Percentiles rank a stretch among this genome's conserved stretches.
phyloP scores from a whole-genome alignment of 2,113 vertebrate species.

The Dryoscopus gambensis region DNA sequence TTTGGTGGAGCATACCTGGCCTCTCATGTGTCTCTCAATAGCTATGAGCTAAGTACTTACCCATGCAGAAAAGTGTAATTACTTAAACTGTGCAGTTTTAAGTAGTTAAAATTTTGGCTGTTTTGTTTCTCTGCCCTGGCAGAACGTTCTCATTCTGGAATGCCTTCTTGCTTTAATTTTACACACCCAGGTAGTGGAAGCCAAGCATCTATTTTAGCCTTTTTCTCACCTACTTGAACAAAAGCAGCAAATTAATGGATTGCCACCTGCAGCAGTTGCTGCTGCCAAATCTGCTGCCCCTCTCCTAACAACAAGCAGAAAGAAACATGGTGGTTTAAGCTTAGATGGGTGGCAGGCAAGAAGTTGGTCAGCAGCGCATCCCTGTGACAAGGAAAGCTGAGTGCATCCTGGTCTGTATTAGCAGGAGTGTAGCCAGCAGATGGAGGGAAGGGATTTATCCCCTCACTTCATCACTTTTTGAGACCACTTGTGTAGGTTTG shows the following conservation, averaged over 20 bases:
- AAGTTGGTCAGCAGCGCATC: background rate
- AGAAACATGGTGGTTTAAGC: background rate
- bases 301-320: background rate
- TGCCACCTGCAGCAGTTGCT: background rate
- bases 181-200: background rate
- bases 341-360: background rate
- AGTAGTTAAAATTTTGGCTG: background rate
- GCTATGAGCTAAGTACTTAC: background rate
- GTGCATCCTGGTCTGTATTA: background rate
- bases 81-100: background rate
- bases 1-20: background rate
- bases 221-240: background rate
- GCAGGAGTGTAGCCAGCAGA: background rate
- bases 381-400: background rate
- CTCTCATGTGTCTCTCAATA: background rate
- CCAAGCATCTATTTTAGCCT: background rate
- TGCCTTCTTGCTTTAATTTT: background rate
- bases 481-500: background rate
- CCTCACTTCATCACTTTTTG: background rate
- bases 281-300: background rate
- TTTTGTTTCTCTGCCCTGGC: background rate
- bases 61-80: background rate
- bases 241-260: background rate
- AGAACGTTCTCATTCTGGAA: background rate
- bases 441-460: background rate